Percentiles rank a stretch among this genome's conserved stretches.
Conservation (phyloP, 2,113 vertebrate genomes). For the Pseudorasbora parva region DNA sequence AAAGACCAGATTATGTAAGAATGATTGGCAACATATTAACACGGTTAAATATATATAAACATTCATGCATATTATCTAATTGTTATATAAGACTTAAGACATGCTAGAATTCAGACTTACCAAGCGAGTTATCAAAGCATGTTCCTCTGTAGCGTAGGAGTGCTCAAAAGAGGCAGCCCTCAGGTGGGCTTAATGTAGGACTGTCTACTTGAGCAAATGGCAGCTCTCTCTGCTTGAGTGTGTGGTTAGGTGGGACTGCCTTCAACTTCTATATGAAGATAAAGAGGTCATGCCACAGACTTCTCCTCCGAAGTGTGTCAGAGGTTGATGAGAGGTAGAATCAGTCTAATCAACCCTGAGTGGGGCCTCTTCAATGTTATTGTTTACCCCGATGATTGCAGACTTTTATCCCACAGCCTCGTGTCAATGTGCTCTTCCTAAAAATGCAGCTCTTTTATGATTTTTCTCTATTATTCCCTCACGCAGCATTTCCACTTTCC, state of each 20-base stretch:
- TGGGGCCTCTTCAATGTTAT: conserved; percentile 37
- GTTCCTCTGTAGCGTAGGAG: not conserved
- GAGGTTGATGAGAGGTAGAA: conserved; percentile 38
- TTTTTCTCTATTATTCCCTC: conserved; percentile 34
- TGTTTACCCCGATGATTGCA: conserved; percentile 56
- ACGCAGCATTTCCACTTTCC: not conserved
- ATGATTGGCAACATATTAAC: no score
- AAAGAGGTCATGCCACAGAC: not conserved
- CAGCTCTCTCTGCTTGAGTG: conserved; percentile 10
- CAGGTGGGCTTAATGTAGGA: not conserved
- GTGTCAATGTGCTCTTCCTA: conserved; percentile 23
- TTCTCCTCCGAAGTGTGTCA: conserved; percentile 20
- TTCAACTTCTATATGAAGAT: not conserved
- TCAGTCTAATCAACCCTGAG: conserved; percentile 51
- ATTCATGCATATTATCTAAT: not conserved
- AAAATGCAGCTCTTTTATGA: conserved; percentile 11
- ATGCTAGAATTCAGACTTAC: not conserved
- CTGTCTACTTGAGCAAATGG: conserved; percentile 7
- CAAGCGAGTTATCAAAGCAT: not conserved
- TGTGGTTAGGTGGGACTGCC: not conserved
- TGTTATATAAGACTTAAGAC: not conserved
- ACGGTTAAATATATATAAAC: not conserved
- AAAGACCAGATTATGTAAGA: no score
- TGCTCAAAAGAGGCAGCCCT: conserved; percentile 2
- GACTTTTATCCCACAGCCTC: conserved; percentile 41